These are phyloP conservation scores for Sisyra nigra DNA, from an alignment of 2,888 invertebrate genomes.

Conservation along the genomic window DNA sequence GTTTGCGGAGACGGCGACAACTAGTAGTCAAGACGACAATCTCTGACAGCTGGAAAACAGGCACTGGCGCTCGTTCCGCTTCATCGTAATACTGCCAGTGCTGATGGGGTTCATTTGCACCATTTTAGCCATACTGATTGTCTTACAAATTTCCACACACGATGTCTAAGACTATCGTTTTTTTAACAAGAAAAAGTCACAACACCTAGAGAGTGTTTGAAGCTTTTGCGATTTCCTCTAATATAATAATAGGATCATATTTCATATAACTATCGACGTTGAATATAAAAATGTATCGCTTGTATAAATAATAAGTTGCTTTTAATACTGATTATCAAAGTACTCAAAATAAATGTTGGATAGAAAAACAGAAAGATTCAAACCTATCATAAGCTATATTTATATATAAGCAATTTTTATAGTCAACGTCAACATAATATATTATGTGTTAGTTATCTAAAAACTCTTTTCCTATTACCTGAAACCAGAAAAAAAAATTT, in stretches of 20 bases:
- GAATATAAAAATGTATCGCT: neutral
- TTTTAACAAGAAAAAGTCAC: neutral
- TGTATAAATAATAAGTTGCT: no score
- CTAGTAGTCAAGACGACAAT: conserved; percentile 21
- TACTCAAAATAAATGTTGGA: no score
- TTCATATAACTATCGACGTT: neutral
- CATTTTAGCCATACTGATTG: conserved; percentile 53
- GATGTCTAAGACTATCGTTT: conserved; percentile 1
- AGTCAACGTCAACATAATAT: no score
- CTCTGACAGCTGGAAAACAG: conserved; percentile 42
- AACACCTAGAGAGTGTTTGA: neutral
- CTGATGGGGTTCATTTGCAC: conserved; percentile 59
- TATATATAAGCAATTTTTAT: no score
- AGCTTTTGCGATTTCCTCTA: conserved; percentile 4
- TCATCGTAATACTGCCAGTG: conserved; percentile 54
- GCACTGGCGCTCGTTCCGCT: conserved; percentile 47
- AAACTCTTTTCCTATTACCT: no score
- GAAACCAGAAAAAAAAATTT: no score
- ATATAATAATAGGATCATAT: neutral
- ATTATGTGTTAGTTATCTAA: no score
- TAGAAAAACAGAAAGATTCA: neutral
- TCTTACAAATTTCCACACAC: conserved; percentile 32
- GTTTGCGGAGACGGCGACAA: conserved; percentile 12
- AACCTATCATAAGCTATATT: no score
- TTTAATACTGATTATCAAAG: no score